Evolutionary conservation across 2,113 vertebrate species (phyloP).

Genomic region (Aptenodytes forsteri): DNA sequence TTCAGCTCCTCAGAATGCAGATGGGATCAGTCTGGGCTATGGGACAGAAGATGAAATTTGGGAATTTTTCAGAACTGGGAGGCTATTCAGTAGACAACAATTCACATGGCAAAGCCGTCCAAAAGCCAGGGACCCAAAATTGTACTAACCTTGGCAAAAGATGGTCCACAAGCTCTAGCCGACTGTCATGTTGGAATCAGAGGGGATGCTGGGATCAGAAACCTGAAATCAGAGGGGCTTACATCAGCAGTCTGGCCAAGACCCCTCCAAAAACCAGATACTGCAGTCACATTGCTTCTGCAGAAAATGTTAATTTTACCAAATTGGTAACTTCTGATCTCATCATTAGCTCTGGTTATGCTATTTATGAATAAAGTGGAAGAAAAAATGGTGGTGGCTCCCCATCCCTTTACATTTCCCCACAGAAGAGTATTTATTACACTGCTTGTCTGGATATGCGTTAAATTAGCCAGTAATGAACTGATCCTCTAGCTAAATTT

Average conservation of each 20-base stretch:
- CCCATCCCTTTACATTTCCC: not conserved
- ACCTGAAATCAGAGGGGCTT: not conserved
- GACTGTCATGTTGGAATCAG: rapidly evolving
- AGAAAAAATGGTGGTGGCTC: not conserved
- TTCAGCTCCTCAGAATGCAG: not conserved
- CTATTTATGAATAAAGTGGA: not conserved
- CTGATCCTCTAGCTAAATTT: not conserved
- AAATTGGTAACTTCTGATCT: not conserved
- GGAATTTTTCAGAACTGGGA: not conserved
- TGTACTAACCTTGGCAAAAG: not conserved
- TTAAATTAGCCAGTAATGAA: not conserved
- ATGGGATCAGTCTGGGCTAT: not conserved
- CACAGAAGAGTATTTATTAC: not conserved
- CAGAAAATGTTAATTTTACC: not conserved
- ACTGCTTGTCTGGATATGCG: not conserved
- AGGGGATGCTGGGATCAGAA: not conserved
- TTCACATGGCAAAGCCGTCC: not conserved
- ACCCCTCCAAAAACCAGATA: rapidly evolving
- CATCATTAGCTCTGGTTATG: not conserved
- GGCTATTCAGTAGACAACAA: not conserved
- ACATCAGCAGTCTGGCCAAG: not conserved
- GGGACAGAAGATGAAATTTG: not conserved
- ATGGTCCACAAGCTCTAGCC: not conserved
- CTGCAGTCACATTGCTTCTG: not conserved
- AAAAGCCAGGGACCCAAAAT: not conserved